Conservation (phyloP, 1,140 invertebrate species). For the Sinella curviseta region DNA sequence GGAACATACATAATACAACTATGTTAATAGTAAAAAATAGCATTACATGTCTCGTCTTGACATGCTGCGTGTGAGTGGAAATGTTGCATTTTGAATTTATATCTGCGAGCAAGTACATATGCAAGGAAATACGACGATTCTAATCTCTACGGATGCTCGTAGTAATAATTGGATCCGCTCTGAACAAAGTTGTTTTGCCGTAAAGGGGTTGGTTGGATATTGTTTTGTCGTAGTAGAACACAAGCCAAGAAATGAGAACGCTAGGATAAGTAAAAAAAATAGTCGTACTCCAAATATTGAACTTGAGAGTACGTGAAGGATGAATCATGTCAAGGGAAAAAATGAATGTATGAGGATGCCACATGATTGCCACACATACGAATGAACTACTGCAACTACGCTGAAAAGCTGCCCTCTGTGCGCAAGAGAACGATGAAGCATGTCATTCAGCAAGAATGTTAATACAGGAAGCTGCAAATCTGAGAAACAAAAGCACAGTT, state of each 20-base stretch:
- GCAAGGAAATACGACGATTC: background rate
- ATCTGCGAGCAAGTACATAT: background rate
- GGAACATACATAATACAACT: too few relatives aligned
- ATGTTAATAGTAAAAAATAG: too few relatives aligned
- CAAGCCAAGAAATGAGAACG: background rate
- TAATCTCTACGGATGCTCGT: background rate
- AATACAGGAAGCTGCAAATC: slow-evolving; percentile 23
- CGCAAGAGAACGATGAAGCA: slow-evolving; percentile 7
- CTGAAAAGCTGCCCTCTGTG: background rate
- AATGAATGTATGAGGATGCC: background rate
- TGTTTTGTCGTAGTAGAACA: too few relatives aligned
- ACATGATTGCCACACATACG: too few relatives aligned
- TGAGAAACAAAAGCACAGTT: slow-evolving; percentile 9
- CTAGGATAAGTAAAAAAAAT: background rate
- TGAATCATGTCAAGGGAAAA: background rate
- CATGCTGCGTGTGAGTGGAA: too few relatives aligned
- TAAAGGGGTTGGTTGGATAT: too few relatives aligned
- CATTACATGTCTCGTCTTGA: too few relatives aligned
- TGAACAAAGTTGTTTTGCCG: too few relatives aligned
- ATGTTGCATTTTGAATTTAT: too few relatives aligned
- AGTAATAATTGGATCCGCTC: background rate
- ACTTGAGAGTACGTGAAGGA: too few relatives aligned
- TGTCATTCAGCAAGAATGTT: background rate
- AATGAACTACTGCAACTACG: background rate
- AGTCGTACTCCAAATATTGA: background rate